Percentiles rank a stretch among this genome's conserved stretches.
phyloP scores from a whole-genome alignment of 2,888 invertebrate genomes.

The Ischnura elegans region DNA sequence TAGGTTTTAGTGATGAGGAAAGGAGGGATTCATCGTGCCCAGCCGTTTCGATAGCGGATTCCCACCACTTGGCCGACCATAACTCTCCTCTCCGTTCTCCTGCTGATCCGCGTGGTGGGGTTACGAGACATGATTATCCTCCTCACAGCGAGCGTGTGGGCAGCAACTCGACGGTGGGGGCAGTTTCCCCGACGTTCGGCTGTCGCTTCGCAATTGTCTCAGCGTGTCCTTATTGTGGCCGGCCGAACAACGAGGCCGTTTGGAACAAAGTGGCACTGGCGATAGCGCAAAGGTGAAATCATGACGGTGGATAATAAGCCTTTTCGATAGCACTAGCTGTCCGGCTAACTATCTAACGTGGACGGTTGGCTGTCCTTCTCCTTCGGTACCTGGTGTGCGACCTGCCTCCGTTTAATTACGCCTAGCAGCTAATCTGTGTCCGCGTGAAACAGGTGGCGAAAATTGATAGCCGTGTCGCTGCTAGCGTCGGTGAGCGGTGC shows the following conservation, averaged over 20 bases:
- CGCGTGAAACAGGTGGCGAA: background rate
- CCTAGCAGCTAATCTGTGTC: background rate
- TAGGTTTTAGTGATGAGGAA: too few relatives aligned
- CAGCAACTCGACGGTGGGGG: background rate
- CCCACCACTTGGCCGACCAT: background rate
- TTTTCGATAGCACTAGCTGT: background rate
- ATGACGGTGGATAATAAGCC: background rate
- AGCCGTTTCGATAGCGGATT: too few relatives aligned
- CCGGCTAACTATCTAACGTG: background rate
- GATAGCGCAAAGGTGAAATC: constrained; percentile 23
- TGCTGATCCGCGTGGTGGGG: background rate
- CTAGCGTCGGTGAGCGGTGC: too few relatives aligned
- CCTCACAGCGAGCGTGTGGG: background rate
- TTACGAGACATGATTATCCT: background rate
- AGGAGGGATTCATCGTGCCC: too few relatives aligned
- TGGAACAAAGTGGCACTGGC: background rate
- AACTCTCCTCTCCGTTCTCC: background rate
- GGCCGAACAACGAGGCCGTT: constrained; percentile 1
- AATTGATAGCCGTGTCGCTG: too few relatives aligned
- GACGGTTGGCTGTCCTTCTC: background rate
- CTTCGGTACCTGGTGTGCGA: too few relatives aligned
- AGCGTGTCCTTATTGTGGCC: background rate
- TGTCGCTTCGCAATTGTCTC: background rate
- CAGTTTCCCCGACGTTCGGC: background rate
- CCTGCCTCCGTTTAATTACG: background rate